Conservation (phyloP, 2,797 vertebrate genomes). For the Falco peregrinus region DNA sequence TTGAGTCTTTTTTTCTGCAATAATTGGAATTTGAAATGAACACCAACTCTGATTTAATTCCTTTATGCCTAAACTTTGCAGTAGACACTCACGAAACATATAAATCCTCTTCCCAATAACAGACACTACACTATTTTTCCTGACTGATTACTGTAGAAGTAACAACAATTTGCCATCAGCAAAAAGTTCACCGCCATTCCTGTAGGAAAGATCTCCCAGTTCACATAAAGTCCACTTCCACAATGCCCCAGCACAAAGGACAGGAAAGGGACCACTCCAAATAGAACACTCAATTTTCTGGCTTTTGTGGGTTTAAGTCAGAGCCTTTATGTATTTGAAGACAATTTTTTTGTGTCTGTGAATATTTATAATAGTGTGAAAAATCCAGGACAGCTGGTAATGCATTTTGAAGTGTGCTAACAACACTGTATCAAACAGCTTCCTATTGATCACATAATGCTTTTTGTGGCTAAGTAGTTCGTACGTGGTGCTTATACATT, state of each 20-base stretch:
- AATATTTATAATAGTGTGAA: conserved; percentile 83
- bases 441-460: conserved; percentile 82
- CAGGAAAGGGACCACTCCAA: neutral
- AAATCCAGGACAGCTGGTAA: conserved; percentile 81
- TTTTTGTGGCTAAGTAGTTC: conserved; percentile 75
- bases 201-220: neutral
- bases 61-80: neutral
- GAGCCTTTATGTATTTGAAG: conserved; percentile 76
- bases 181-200: neutral
- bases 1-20: neutral
- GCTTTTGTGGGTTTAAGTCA: conserved; percentile 75
- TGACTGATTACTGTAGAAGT: neutral
- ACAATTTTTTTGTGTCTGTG: conserved; percentile 75
- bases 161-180: neutral
- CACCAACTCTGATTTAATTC: neutral
- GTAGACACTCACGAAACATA: neutral
- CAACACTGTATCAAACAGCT: conserved; percentile 79
- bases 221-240: neutral
- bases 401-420: conserved; percentile 84
- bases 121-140: neutral
- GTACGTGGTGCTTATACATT: conserved; percentile 75
- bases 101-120: neutral
- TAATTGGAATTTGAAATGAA: neutral
- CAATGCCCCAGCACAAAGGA: neutral
- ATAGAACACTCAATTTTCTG: conserved; percentile 47